These are phyloP conservation scores for Ostrea denselamellosa DNA, from an alignment of 1,140 invertebrate genomes.

Conservation along the genomic window DNA sequence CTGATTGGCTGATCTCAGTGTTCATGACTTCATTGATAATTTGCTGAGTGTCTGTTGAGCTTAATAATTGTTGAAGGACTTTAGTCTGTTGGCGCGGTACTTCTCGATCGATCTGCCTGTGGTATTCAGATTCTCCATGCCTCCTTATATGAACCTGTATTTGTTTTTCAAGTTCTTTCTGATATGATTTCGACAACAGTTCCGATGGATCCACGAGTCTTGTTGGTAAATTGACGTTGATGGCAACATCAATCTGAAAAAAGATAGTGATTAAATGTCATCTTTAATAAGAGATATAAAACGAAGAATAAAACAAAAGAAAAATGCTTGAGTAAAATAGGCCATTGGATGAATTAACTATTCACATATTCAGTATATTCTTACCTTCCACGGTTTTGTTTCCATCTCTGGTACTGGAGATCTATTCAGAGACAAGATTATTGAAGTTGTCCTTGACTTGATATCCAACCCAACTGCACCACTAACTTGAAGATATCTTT, in stretches of 20 bases:
- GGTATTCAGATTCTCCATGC: conserved; percentile 12
- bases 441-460: background rate
- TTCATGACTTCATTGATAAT: conserved; percentile 31
- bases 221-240: conserved; percentile 43
- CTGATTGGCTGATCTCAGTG: background rate
- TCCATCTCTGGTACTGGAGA: conserved; percentile 46
- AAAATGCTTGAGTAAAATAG: background rate
- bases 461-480: background rate
- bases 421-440: background rate
- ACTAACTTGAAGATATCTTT: conserved; percentile 1
- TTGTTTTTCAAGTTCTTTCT: conserved; percentile 43
- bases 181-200: conserved; percentile 40
- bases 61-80: background rate
- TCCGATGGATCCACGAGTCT: conserved; percentile 40
- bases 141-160: conserved; percentile 34
- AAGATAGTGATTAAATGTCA: background rate
- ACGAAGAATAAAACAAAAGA: background rate
- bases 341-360: background rate
- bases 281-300: no score
- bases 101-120: background rate
- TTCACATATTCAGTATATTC: background rate
- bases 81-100: background rate
- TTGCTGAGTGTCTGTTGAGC: background rate
- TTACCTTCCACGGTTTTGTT: conserved; percentile 43
- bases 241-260: conserved; percentile 43